Conservation (phyloP, 2,113 vertebrate genomes). For the Osmerus mordax region DNA sequence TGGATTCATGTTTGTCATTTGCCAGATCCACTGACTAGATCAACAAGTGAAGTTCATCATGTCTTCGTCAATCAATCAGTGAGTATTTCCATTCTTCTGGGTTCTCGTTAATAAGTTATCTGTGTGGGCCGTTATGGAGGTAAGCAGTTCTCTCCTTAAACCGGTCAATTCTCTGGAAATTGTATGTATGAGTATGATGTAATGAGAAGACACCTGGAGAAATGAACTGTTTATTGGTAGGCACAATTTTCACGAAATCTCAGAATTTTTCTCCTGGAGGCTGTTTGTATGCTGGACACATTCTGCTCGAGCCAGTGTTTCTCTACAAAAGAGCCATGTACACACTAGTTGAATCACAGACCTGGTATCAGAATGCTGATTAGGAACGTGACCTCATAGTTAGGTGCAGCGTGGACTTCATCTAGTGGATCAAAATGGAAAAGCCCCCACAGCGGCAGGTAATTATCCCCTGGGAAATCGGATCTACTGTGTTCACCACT, state of each 20-base stretch:
- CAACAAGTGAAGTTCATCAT: conserved; percentile 19
- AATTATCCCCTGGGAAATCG: conserved; percentile 45
- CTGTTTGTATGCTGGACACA: conserved; percentile 27
- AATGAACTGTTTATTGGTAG: background rate
- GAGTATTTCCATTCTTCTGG: background rate
- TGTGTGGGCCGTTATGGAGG: background rate
- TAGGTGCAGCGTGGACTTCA: conserved; percentile 40
- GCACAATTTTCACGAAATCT: background rate
- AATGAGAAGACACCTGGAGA: background rate
- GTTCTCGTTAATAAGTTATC: background rate
- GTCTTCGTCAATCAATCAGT: conserved; percentile 27
- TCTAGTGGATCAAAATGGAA: conserved; percentile 14
- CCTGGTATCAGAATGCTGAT: conserved; percentile 22
- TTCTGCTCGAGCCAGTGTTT: conserved; percentile 18
- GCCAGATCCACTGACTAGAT: conserved; percentile 28
- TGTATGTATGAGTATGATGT: background rate
- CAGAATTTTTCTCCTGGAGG: background rate
- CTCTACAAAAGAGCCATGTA: conserved; percentile 29
- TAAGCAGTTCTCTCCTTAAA: background rate
- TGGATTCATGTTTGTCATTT: conserved; percentile 29
- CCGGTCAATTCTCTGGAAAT: background rate
- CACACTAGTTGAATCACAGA: conserved; percentile 33
- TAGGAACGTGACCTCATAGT: conserved; percentile 42
- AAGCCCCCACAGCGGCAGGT: conserved; percentile 17
- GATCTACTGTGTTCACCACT: conserved; percentile 38